phyloP scores from a whole-genome alignment of 2,113 vertebrate species.

The Pteruthius melanotis region DNA sequence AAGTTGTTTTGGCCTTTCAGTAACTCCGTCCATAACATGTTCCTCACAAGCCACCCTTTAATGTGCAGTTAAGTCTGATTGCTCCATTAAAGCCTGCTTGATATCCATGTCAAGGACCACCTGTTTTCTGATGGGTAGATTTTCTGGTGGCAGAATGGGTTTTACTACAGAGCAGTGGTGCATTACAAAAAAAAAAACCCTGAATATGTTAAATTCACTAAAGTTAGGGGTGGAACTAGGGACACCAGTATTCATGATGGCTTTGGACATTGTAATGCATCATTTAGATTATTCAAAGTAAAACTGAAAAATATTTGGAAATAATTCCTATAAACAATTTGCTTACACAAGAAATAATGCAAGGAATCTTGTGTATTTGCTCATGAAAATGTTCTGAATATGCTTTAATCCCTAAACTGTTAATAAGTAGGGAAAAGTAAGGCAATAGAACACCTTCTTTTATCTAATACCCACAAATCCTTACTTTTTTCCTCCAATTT shows the following conservation, averaged over 20 bases:
- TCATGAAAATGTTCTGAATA: not conserved
- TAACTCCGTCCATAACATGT: not conserved
- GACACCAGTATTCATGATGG: not conserved
- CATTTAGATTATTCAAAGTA: not conserved
- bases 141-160: not conserved
- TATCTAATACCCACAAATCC: not conserved
- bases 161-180: not conserved
- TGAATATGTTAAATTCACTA: not conserved
- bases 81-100: not conserved
- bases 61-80: not conserved
- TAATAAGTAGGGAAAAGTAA: not conserved
- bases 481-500: not conserved
- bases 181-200: not conserved
- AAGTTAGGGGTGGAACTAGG: not conserved
- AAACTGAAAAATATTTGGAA: not conserved
- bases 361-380: not conserved
- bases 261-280: not conserved
- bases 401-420: not conserved
- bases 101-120: not conserved
- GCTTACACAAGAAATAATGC: not conserved
- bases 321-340: not conserved
- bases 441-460: not conserved
- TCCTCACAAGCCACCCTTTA: not conserved
- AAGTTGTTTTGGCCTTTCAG: not conserved
- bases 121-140: not conserved